phyloP scores from a whole-genome alignment of 2,888 invertebrate species.

The Metacarcinus magister region DNA sequence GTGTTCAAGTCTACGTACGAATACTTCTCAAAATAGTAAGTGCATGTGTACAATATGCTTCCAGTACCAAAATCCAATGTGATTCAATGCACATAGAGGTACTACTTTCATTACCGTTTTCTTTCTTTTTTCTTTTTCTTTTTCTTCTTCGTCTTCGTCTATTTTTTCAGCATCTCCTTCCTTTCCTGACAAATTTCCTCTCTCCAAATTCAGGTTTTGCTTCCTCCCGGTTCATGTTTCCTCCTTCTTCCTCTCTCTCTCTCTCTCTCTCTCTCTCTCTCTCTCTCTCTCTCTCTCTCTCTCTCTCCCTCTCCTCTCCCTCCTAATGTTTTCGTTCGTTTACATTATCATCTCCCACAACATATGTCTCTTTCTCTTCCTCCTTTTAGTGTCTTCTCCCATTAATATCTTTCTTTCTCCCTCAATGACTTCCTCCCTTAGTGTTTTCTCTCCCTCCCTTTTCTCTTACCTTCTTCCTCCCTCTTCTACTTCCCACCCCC shows the following conservation, averaged over 20 bases:
- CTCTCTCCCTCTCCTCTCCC: background rate
- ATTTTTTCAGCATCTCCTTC: background rate
- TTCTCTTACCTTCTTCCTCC: background rate
- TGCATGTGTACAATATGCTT: too few species aligned
- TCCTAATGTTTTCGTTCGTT: background rate
- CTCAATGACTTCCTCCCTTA: background rate
- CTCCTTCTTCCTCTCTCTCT: background rate
- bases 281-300: too few species aligned
- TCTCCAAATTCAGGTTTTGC: background rate
- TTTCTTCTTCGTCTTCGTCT: background rate
- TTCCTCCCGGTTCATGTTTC: background rate
- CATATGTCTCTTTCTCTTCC: background rate
- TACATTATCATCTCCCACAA: background rate
- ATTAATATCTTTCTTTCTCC: too few species aligned
- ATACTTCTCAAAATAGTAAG: too few species aligned
- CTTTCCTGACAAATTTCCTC: background rate
- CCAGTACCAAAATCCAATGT: too few species aligned
- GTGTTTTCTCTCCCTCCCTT: background rate
- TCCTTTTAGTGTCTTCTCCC: background rate
- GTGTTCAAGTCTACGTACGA: too few species aligned
- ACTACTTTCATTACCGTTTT: background rate
- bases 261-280: too few species aligned
- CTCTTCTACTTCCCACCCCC: background rate
- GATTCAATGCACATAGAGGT: too few species aligned
- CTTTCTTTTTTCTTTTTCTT: background rate